phyloP scores from a whole-genome alignment of 2,797 vertebrate genomes.

The Acrocephalus scirpaceus region DNA sequence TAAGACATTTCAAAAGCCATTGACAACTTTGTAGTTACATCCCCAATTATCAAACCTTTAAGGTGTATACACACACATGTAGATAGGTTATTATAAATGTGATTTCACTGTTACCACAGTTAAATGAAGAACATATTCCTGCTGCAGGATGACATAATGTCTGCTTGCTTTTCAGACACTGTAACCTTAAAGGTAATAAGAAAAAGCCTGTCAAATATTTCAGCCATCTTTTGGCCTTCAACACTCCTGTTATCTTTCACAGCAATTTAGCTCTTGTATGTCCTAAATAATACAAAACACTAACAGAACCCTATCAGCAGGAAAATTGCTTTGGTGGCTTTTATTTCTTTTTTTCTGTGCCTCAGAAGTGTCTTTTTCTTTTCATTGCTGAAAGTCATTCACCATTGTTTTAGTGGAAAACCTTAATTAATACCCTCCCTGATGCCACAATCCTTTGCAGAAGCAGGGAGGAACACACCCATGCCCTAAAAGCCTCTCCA shows the following conservation, averaged over 20 bases:
- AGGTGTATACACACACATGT: fast-evolving
- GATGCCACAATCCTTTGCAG: background rate
- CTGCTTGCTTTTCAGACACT: background rate
- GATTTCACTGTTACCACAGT: background rate
- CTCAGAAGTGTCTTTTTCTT: background rate
- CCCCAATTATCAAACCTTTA: background rate
- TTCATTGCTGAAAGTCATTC: background rate
- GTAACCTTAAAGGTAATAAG: background rate
- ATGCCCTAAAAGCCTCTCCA: background rate
- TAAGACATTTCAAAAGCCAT: background rate
- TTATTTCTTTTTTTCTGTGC: background rate
- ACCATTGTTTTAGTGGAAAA: background rate
- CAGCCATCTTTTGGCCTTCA: background rate
- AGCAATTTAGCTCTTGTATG: background rate
- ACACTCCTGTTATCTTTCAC: background rate
- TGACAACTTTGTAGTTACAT: background rate
- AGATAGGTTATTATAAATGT: background rate
- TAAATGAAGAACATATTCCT: background rate
- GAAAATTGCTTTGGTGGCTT: background rate
- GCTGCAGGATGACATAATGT: background rate
- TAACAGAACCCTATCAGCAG: background rate
- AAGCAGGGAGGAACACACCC: background rate
- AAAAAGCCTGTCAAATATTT: background rate
- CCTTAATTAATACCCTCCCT: background rate
- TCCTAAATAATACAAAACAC: background rate